Conservation (phyloP, 1,140 invertebrate genomes). For the Manduca sexta region DNA sequence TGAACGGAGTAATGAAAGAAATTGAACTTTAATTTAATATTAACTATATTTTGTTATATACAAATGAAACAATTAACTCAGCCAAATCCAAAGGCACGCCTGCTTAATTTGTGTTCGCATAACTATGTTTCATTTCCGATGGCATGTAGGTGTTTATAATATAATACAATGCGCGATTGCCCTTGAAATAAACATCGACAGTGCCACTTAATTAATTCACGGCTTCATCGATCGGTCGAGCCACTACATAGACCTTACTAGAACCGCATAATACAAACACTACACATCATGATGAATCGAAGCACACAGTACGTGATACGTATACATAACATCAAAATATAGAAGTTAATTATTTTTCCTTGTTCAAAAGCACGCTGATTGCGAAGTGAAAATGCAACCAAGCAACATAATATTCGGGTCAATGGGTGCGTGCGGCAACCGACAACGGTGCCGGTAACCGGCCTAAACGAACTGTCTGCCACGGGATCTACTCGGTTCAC, state of each 20-base stretch:
- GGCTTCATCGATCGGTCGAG: slow-evolving; percentile 9
- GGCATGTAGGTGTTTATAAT: too few relatives aligned
- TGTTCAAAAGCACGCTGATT: neutral
- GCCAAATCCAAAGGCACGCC: too few relatives aligned
- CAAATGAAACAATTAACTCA: too few relatives aligned
- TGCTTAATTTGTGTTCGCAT: too few relatives aligned
- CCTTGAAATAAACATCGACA: slow-evolving; percentile 21
- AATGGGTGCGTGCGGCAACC: slow-evolving; percentile 25
- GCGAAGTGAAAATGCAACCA: slow-evolving; percentile 35
- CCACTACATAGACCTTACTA: neutral
- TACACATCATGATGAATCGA: too few relatives aligned
- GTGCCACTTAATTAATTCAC: slow-evolving; percentile 12
- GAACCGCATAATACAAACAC: neutral
- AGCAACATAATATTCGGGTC: slow-evolving; percentile 33
- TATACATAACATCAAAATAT: too few relatives aligned
- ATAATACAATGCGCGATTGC: slow-evolving; percentile 13
- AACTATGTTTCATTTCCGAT: neutral
- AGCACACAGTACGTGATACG: too few relatives aligned
- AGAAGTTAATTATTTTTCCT: too few relatives aligned
- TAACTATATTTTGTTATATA: too few relatives aligned
- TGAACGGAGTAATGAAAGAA: too few relatives aligned
- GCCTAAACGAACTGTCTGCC: slow-evolving; percentile 19
- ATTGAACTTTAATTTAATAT: too few relatives aligned
- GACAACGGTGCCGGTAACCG: slow-evolving; percentile 8
- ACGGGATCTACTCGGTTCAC: slow-evolving; percentile 18